phyloP scores from a whole-genome alignment of 2,797 vertebrate species.

The Graptemys geographica region DNA sequence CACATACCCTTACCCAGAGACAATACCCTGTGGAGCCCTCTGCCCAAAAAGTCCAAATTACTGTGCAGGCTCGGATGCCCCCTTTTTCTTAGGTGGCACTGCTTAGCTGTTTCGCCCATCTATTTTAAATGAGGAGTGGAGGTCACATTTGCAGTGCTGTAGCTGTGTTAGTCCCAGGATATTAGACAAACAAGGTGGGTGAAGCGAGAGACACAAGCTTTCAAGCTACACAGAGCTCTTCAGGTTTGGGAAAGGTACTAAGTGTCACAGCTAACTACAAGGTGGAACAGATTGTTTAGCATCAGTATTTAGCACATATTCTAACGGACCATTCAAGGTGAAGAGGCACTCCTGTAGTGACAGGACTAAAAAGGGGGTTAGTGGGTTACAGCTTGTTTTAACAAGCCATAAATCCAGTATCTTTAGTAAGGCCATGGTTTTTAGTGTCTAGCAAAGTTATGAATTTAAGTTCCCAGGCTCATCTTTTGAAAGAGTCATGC shows the following conservation, averaged over 20 bases:
- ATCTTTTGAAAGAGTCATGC: background rate
- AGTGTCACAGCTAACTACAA: background rate
- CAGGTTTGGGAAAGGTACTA: background rate
- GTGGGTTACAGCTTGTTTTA: background rate
- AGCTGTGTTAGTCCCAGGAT: background rate
- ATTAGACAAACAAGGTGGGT: no score
- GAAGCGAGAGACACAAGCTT: background rate
- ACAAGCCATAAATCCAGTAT: background rate
- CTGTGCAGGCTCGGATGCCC: background rate
- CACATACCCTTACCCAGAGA: background rate
- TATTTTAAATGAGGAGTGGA: background rate
- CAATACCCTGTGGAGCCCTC: background rate
- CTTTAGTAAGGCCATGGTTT: background rate
- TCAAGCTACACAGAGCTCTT: background rate
- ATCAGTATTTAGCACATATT: background rate
- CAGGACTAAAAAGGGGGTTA: background rate
- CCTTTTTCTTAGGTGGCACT: background rate
- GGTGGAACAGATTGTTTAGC: background rate
- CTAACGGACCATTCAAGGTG: background rate
- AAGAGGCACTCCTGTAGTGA: background rate
- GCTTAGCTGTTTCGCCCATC: background rate
- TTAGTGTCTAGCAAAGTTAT: background rate
- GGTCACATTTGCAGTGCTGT: background rate
- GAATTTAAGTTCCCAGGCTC: background rate
- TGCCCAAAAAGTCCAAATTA: background rate